Base-by-base conservation (phyloP, 2,113 vertebrate species). In the Myxocyprinus asiaticus region DNA sequence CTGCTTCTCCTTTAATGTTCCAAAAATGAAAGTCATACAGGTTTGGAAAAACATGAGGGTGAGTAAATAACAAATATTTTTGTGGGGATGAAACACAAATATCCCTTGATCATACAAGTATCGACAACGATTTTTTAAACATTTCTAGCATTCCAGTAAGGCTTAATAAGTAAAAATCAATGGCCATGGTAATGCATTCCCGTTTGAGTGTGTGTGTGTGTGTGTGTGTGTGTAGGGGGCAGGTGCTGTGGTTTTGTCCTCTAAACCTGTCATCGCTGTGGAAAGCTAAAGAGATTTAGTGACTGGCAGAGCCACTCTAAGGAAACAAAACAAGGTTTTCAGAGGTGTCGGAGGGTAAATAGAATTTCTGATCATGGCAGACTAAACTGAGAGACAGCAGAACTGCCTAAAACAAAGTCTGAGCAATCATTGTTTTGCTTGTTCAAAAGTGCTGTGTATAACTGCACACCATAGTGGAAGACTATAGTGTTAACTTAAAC, bases 301-400 rank as follows among this genome's bases (percentile, higher is more conserved):
- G 79, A 79, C 67, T 81, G 71, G 42, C 72, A 76, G 55, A 53
- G 67, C 44, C 11, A 3, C 76, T 69, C 74, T 68, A 33, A 70
- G 59, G 63, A 62, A 33, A 33, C 22, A 33, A 72, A 71, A 67
- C 68, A 51, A 64, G 74, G 48, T 69, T 78, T 75, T 55, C 56
- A 67, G 74, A 65, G 43, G 9, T 77, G 64, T 71, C 50, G 11
- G 70, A 45, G 59, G 56, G 76, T 78, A 78, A 81, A 84, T 76
- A 79, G 59, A 78, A 75, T 75, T 75, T 84, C 65, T 81, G 71
- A 72, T 69, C 56, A 78, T 45, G 70, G 65, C 77, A 69, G 76
- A 65, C 68, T 73, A 62, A 67, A 67, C 15, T 55, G 45, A 66
- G 53, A 70, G 17, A 61, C 64, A 71, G 43, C 79, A 73, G 33